phyloP scores from a whole-genome alignment of 2,113 vertebrate species.

The Xenopus borealis region DNA sequence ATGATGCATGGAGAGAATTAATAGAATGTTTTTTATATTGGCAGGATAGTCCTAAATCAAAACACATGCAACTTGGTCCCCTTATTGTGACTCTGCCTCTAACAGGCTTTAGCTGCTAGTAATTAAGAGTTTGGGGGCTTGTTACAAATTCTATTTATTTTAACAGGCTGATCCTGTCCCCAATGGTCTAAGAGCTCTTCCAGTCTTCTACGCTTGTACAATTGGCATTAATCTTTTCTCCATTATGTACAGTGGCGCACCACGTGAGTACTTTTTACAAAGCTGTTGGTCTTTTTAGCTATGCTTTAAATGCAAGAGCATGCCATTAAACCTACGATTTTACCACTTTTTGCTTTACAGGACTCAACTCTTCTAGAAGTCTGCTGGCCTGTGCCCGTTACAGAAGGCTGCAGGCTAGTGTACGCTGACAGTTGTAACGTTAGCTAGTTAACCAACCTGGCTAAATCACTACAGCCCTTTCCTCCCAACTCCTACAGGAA shows the following conservation, averaged over 20 bases:
- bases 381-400: constrained; percentile 87
- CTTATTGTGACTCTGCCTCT: too few relatives aligned
- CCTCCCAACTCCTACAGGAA: constrained; percentile 66
- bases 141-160: constrained; percentile 3
- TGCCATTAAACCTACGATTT: constrained; percentile 83
- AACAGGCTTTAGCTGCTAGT: too few relatives aligned
- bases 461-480: constrained; percentile 71
- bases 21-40: too few relatives aligned
- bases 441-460: constrained; percentile 66
- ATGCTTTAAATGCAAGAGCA: constrained; percentile 50
- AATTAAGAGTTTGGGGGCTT: too few relatives aligned
- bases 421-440: constrained; percentile 69
- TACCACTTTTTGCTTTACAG: constrained; percentile 94
- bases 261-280: constrained; percentile 74
- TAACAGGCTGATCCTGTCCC: constrained; percentile 83
- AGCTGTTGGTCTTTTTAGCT: constrained; percentile 46
- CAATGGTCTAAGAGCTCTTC: constrained; percentile 85
- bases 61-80: too few relatives aligned
- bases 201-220: constrained; percentile 88
- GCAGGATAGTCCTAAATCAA: too few relatives aligned
- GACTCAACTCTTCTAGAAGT: constrained; percentile 89
- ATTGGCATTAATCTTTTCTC: constrained; percentile 92
- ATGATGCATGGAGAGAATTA: too few relatives aligned
- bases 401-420: constrained; percentile 90
- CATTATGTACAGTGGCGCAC: constrained; percentile 89